Base-by-base conservation (phyloP, 2,113 vertebrate species). In the Ailurus styani region DNA sequence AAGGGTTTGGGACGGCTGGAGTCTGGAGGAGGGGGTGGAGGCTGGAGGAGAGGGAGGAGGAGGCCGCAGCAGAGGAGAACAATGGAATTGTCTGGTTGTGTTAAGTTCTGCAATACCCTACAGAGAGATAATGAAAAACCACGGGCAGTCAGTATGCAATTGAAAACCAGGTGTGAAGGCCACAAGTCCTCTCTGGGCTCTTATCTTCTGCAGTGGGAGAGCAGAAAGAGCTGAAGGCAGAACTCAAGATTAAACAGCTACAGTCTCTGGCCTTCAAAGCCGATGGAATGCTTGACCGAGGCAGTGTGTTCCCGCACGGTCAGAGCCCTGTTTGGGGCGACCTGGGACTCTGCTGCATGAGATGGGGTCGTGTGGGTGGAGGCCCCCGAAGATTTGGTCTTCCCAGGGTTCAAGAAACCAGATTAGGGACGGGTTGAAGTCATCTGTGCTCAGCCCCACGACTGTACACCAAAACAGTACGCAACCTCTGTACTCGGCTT, bases 111-210 rank as follows among this genome's bases (percentile, higher is more conserved):
- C 55, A 62, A 55, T 34, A 91, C 31, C 27, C 40, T 97, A 37
- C 34, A 68, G 75, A 97, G 34, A 94, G 91, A 84, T 62, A 90
- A 84, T 90, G 84, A 73, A 92, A 88, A 91, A 79, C 62, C 7
- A 14, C 91, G 64, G n/a, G 5, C 40, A 95, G 50, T 66, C 85
- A 86, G 75, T 90, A 68, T 79, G 64, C 50, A 78, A 90, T 77
- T 62, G 68, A 83, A 95, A 95, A 90, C 12, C 20, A 90, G 40
- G 45, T 94, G 7, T 79, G 77, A 88, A 89, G 72, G 29, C 55
- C 85, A 45, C 42, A 96, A 82, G 77, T 8, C 79, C 54, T 84
- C 72, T 95, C 89, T 77, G 5, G 54, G 84, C 47, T 20, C 66
- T 93, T 87, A 92, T 62, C 72, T 95, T 29, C 73, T 87, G 54